Evolutionary conservation across 2,113 vertebrate species (phyloP).

Genomic region (Amia ocellicauda): DNA sequence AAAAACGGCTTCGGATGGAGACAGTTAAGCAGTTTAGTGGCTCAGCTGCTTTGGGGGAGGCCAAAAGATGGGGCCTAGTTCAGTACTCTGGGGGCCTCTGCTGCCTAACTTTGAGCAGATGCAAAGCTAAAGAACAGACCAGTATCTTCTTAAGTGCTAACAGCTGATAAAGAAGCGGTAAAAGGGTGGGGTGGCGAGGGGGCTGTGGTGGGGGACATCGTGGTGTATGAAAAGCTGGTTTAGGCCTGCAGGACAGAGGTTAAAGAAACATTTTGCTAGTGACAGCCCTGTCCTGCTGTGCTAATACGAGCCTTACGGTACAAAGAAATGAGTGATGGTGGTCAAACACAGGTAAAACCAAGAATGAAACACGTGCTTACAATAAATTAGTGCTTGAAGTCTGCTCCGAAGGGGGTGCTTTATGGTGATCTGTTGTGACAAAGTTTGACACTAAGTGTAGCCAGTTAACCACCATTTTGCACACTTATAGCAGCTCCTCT

Average conservation of each 20-base stretch:
- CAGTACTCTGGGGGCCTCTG: not conserved
- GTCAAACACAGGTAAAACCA: not conserved
- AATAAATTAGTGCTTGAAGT: not conserved
- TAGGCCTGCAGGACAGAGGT: conserved; percentile 12
- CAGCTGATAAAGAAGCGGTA: conserved; percentile 25
- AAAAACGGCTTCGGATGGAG: not conserved
- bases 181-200: not conserved
- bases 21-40: not conserved
- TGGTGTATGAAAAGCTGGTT: conserved; percentile 17
- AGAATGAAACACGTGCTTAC: not conserved
- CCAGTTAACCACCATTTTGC: conserved; percentile 36
- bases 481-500: conserved; percentile 42
- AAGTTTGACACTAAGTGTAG: conserved; percentile 40
- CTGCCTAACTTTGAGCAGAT: conserved; percentile 23
- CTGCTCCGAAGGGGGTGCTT: no score
- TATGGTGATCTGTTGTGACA: not conserved
- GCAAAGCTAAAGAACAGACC: conserved; percentile 10
- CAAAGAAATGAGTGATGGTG: not conserved
- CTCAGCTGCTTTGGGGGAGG: not conserved
- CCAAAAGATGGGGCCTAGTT: not conserved
- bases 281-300: not conserved
- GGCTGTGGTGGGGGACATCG: not conserved
- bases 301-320: conserved; percentile 18
- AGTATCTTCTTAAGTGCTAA: conserved; percentile 26
- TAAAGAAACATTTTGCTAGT: not conserved